Evolutionary conservation across 2,113 vertebrate species (phyloP).

Genomic region (Bungarus multicinctus): DNA sequence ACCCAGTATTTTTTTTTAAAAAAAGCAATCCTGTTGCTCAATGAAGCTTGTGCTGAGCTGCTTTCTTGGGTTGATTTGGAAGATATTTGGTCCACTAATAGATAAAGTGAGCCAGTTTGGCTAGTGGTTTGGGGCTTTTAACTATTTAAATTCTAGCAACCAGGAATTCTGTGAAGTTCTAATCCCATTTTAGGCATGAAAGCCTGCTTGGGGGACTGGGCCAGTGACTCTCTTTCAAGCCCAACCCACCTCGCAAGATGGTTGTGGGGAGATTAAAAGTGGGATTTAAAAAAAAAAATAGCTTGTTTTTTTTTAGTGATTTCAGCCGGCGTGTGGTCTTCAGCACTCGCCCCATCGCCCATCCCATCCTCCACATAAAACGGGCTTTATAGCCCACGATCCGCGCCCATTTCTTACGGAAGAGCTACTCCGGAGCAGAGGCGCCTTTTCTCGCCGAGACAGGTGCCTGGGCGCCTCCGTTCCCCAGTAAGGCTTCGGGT

Average conservation of each 20-base stretch:
- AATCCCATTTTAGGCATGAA: no score
- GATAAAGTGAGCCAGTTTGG: no score
- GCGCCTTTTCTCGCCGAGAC: neutral
- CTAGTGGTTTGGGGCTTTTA: no score
- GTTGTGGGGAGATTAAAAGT: neutral
- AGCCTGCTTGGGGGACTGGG: neutral
- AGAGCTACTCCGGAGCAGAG: neutral
- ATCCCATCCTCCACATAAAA: neutral
- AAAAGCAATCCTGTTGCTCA: neutral
- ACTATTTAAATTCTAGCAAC: no score
- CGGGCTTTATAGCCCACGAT: neutral
- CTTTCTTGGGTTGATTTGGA: neutral
- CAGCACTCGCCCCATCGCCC: neutral
- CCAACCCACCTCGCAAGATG: no score
- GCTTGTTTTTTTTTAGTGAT: neutral
- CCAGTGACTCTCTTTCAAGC: neutral
- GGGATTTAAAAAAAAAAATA: neutral
- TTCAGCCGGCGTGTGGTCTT: neutral
- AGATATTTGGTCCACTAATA: neutral
- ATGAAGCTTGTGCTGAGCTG: neutral
- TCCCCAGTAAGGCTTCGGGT: neutral
- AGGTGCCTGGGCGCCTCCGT: neutral
- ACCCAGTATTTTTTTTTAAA: neutral
- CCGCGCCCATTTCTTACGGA: neutral
- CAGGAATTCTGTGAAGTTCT: no score